phyloP scores from a whole-genome alignment of 2,888 invertebrate genomes.

The Junonia oenone region DNA sequence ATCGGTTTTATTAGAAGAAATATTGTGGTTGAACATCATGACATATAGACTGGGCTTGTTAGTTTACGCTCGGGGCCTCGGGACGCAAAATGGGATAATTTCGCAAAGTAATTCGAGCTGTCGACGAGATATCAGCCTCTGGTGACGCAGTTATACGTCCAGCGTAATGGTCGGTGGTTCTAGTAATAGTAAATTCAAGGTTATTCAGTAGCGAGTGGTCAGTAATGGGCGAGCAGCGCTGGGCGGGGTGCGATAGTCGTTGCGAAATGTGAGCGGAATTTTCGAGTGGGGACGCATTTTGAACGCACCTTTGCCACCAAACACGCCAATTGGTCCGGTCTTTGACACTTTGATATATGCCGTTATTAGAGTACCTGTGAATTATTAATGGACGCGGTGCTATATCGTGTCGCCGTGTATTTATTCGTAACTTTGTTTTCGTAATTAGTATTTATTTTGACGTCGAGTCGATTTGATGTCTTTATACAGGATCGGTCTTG shows the following conservation, averaged over 20 bases:
- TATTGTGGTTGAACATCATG: slow-evolving; percentile 48
- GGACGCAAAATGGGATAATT: slow-evolving; percentile 65
- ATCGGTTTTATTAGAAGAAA: slow-evolving; percentile 66
- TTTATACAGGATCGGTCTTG: slow-evolving; percentile 19
- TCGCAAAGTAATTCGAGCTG: slow-evolving; percentile 61
- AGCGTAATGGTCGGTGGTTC: slow-evolving; percentile 47
- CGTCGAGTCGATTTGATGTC: slow-evolving; percentile 31
- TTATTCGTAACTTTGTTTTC: slow-evolving; percentile 28
- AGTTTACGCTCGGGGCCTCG: slow-evolving; percentile 50
- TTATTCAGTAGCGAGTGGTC: slow-evolving; percentile 65
- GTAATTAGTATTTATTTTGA: slow-evolving; percentile 38
- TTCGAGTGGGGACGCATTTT: slow-evolving; percentile 57
- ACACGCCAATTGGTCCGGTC: slow-evolving; percentile 69
- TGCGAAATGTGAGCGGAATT: slow-evolving; percentile 59
- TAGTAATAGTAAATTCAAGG: slow-evolving; percentile 66
- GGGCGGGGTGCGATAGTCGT: slow-evolving; percentile 59
- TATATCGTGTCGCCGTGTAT: slow-evolving; percentile 13
- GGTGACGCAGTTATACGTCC: slow-evolving; percentile 57
- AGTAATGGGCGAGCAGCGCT: slow-evolving; percentile 63
- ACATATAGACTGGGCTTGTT: slow-evolving; percentile 58
- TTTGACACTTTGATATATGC: slow-evolving; percentile 71
- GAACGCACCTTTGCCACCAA: slow-evolving; percentile 54
- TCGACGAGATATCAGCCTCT: slow-evolving; percentile 65
- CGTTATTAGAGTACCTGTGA: slow-evolving; percentile 42
- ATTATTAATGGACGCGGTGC: slow-evolving; percentile 44